These are phyloP conservation scores for Poecilia picta DNA, from an alignment of 2,797 vertebrate species.

Conservation along the genomic window DNA sequence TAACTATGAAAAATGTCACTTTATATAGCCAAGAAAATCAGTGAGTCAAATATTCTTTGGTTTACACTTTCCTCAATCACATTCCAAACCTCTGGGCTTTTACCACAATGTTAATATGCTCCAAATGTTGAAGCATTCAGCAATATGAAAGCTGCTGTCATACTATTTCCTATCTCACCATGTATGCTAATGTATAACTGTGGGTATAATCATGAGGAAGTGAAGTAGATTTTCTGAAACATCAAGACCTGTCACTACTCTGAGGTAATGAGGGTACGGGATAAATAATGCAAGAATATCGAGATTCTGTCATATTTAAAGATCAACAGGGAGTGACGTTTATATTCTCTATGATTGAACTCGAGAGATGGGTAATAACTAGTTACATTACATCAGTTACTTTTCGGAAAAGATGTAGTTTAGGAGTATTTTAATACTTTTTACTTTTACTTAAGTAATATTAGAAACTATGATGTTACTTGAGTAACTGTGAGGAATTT, in stretches of 20 bases:
- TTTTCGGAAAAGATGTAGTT: neutral
- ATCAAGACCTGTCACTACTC: neutral
- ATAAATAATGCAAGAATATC: neutral
- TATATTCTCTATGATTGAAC: neutral
- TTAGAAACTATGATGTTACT: neutral
- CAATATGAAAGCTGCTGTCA: neutral
- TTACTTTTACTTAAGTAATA: neutral
- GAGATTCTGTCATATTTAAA: neutral
- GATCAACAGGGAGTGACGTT: neutral
- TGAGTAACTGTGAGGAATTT: neutral
- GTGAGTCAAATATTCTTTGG: constrained; percentile 27
- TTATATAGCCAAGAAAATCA: constrained; percentile 44
- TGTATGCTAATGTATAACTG: neutral
- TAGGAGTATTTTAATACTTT: neutral
- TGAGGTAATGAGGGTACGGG: neutral
- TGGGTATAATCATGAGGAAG: neutral
- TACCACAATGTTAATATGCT: constrained; percentile 9
- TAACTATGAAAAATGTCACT: constrained; percentile 13
- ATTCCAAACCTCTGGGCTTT: constrained; percentile 29
- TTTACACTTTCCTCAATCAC: constrained; percentile 41
- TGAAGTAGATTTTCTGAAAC: neutral
- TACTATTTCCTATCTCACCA: neutral
- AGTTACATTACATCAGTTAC: neutral
- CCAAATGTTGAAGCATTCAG: constrained; percentile 18
- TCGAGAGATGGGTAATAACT: neutral